Conservation (phyloP, 1,140 invertebrate genomes). For the Holcopasites calliopsidis region DNA sequence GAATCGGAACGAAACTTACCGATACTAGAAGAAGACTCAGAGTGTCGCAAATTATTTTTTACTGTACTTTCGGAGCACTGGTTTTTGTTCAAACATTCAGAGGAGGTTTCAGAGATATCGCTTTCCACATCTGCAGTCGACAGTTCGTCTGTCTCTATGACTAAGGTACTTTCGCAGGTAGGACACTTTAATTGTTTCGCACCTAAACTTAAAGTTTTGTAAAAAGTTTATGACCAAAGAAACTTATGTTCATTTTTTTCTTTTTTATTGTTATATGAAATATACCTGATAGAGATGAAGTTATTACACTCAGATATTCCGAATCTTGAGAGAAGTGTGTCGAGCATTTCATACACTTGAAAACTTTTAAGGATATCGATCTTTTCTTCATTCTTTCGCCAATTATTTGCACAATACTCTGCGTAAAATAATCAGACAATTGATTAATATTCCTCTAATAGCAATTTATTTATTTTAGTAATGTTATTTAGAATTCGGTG, state of each 20-base stretch:
- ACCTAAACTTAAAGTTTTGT: constrained; percentile 62
- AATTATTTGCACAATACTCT: constrained; percentile 80
- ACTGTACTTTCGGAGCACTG: constrained; percentile 34
- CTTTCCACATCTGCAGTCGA: constrained; percentile 55
- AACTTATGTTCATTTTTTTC: too few species aligned
- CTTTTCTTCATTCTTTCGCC: constrained; percentile 78
- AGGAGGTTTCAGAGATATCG: not conserved
- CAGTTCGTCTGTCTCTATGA: constrained; percentile 79
- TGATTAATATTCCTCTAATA: not conserved
- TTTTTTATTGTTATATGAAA: not conserved
- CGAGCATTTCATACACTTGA: constrained; percentile 83
- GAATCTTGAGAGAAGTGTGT: constrained; percentile 81
- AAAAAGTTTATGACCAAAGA: constrained; percentile 9
- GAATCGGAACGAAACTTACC: constrained; percentile 61
- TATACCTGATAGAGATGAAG: constrained; percentile 56
- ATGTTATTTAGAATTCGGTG: constrained; percentile 20
- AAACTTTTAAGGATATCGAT: constrained; percentile 79
- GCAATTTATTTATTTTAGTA: not conserved
- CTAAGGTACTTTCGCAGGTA: constrained; percentile 81
- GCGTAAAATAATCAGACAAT: constrained; percentile 5
- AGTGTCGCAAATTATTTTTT: constrained; percentile 67
- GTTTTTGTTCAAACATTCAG: not conserved
- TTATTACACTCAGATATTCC: constrained; percentile 66
- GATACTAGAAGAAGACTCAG: constrained; percentile 75
- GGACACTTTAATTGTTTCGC: constrained; percentile 78